Conservation (phyloP, 23 tunicate species). For the Ascidia mentula region DNA sequence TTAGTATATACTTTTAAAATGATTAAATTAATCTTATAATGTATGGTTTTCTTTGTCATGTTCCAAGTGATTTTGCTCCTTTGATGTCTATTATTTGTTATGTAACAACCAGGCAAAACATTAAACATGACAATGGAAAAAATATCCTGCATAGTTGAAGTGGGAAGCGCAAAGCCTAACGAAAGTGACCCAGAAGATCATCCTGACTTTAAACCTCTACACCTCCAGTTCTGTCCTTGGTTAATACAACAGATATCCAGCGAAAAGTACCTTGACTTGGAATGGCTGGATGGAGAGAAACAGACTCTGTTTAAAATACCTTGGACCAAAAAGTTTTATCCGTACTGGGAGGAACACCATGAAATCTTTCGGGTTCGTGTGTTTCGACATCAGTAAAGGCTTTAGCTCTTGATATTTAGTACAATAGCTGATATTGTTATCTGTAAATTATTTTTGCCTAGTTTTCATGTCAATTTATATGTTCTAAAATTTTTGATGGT, state of each 20-base stretch:
- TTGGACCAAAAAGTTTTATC: conserved; percentile 73
- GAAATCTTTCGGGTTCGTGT: conserved; percentile 48
- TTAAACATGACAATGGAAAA: not conserved
- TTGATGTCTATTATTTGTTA: too few species aligned
- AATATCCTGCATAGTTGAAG: conserved; percentile 3
- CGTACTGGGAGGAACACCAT: conserved; percentile 78
- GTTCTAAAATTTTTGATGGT: too few species aligned
- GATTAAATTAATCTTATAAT: too few species aligned
- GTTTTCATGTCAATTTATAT: too few species aligned
- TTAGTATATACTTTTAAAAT: too few species aligned
- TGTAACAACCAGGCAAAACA: too few species aligned
- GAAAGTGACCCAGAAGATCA: not conserved
- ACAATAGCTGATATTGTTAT: too few species aligned
- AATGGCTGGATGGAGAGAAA: conserved; percentile 64
- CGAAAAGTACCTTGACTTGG: conserved; percentile 56
- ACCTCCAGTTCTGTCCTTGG: conserved; percentile 47
- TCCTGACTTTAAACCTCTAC: not conserved
- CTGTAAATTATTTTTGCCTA: too few species aligned
- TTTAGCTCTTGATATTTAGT: too few species aligned
- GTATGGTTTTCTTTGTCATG: too few species aligned
- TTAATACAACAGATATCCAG: conserved; percentile 54
- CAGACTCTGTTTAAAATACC: conserved; percentile 62
- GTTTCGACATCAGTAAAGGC: too few species aligned
- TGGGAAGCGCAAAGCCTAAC: not conserved
- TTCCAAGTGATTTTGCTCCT: too few species aligned